phyloP scores from a whole-genome alignment of 2,797 vertebrate species.

The Todus mexicanus region DNA sequence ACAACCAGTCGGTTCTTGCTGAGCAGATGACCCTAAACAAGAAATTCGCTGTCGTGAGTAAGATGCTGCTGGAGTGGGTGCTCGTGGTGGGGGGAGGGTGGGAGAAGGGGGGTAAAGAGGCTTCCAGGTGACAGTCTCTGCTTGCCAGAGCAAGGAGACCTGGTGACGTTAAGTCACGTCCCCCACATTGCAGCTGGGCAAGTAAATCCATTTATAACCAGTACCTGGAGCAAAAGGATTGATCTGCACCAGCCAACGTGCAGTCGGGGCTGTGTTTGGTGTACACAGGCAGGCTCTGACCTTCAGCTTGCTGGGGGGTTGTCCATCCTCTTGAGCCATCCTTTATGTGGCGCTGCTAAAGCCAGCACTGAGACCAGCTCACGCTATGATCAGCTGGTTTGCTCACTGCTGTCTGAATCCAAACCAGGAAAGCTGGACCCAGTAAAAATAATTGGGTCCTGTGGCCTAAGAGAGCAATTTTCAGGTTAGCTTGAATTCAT shows the following conservation, averaged over 20 bases:
- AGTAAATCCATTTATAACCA: neutral
- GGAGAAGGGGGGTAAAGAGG: neutral
- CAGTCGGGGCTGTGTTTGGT: neutral
- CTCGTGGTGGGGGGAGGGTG: neutral
- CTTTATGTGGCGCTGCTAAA: neutral
- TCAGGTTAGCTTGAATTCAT: neutral
- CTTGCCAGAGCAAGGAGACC: neutral
- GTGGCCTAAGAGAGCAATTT: neutral
- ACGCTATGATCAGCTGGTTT: neutral
- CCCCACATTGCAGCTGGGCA: neutral
- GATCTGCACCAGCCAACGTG: neutral
- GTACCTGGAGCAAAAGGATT: neutral
- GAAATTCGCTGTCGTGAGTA: slow-evolving; percentile 96
- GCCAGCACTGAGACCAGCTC: neutral
- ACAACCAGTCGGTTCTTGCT: slow-evolving; percentile 95
- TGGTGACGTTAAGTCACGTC: neutral
- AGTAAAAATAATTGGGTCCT: neutral
- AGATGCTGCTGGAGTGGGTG: neutral
- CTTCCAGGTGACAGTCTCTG: neutral
- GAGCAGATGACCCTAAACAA: slow-evolving; percentile 99
- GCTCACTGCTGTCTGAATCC: neutral
- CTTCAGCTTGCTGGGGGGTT: neutral
- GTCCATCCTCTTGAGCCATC: neutral
- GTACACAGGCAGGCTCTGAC: neutral
- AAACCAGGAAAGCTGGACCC: neutral